Evolutionary conservation across 2,113 vertebrate genomes (phyloP), one percentile per base, ranked within the genome.

Genomic region (Rhinogobius similis): DNA sequence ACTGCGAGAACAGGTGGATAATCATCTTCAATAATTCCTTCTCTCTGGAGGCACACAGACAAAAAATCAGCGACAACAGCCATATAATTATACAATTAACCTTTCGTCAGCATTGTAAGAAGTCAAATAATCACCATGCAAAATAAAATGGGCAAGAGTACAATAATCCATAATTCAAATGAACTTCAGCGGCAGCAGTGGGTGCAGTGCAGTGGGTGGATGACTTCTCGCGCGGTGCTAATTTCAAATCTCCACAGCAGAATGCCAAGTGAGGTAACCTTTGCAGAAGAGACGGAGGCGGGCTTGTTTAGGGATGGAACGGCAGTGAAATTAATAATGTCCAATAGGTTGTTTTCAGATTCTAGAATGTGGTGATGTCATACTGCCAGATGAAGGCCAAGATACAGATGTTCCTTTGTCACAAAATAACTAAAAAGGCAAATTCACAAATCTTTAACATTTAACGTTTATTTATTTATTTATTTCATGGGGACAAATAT

Each of bases 41-140:
- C 20, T 66, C 53, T 39, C 58, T 67, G 18, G 46, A 62, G 70
- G 67, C 62, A 62, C 29, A n/a, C n/a, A n/a, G n/a, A n/a, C n/a
- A n/a, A n/a, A n/a, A n/a, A n/a, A n/a, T n/a, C 43, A 2, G 18
- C 5, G 29, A 68, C 62, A 84, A 70, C 27, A 26, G 73, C 59
- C n/a, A 84, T 52, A 78, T 75, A 75, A 86, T 87, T 73, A 77
- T 67, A 76, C 62, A 83, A 82, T 90, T 88, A 89, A 89, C 79
- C 89, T 89, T 89, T 87, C 64, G 16, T 63, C 59, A 16, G 52
- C 76, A 72, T 39, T 61, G 65, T 75, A 68, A 26, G 79, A 71
- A 79, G 38, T 52, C 27, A 68, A 75, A 81, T 77, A 82, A 83
- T 87, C 58, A 76, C 2, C 1, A 61, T 81, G 77, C 85, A 74